Base-by-base conservation (phyloP, 2,797 vertebrate species). In the Platyrinchus mystaceus region DNA sequence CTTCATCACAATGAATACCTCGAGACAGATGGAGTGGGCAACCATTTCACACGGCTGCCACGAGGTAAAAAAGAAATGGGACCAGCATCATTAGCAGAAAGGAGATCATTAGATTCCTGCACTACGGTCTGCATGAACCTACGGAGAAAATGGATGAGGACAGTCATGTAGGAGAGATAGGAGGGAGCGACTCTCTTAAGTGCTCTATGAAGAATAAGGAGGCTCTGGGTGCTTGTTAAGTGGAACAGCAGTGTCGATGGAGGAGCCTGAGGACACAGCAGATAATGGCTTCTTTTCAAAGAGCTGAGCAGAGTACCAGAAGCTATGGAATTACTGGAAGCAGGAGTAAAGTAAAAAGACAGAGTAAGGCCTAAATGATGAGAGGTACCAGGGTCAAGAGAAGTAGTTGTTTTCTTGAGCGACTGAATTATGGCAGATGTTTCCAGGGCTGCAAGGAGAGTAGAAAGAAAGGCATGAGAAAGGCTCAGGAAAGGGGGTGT, bases 181-280 rank as follows among this genome's bases (percentile, higher is more conserved):
- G 71, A 90, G 78, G 68, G 71, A 93, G 66, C 44, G 63, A 91
- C 83, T 94, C 80, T 94, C 90, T 76, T 92, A 93, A 95, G 86
- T 50, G 4, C 52, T 94, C 81, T 93, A 80, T 90, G 94, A 96
- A 95, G 96, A 95, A 95, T 93, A 95, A 95, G 95, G 67, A 95
- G 67, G 68, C 92, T 94, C 81, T 95, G 95, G 94, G 92, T 95
- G 96, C 95, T 97, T 93, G 95, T 96, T 96, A 97, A 96, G 87
- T 87, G 86, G 88, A 92, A 93, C 13, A 1, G 75, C 11, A 0
- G 86, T 95, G 94, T 90, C 92, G 5, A 16, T 90, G 89, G 81
- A 95, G 88, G 86, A 96, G 90, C 92, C 88, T 53, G 81, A 95
- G 94, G 94, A 95, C 84, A 94, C 56, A 27, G 89, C 32, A 93